Evolutionary conservation across 2,797 vertebrate species (phyloP), one percentile per base, ranked within the genome.

Genomic region (Siniperca obscura): DNA sequence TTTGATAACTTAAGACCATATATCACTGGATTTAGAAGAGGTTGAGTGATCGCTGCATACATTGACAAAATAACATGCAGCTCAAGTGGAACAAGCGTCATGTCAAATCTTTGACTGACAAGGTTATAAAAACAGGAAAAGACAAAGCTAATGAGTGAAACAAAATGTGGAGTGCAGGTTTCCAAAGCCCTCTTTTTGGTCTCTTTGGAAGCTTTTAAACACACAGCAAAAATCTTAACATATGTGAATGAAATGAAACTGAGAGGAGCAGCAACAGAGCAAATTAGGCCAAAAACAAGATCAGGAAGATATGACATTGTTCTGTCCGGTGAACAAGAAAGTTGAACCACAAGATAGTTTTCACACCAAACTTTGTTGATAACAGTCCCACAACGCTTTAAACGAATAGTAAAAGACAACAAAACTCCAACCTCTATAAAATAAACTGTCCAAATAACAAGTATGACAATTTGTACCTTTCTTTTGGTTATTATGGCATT

Each of bases 131-230:
- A 82, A 44, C 74, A 60, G 36, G 67, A 53, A 50, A 72, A 66
- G 10, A 68, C 68, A n/a, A 82, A 68, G 55, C 53, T 82, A 0
- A 77, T 22, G 25, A 82, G 69, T 2, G 83, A 85, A 7, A 76
- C 46, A 1, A 86, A 19, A 30, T 90, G 89, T 14, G 87, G 87
- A 22, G 48, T 57, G 61, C 89, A 89, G 13, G 87, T 90, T 2
- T 73, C 76, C 1, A 87, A 30, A 21, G 83, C 76, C 73, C 89
- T 90, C 57, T 2, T 16, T 55, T 36, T 82, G 4, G 81, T 74
- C 50, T 83, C 70, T 42, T 40, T 67, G 34, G 81, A 70, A 11
- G 17, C 27, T 74, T 80, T 86, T 22, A 87, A 70, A 77, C 85
- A 81, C 53, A 87, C 73, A 0, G 2, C 9, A 21, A 86, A 21